Evolutionary conservation across 2,113 vertebrate species (phyloP).

Genomic region (Capra hircus): DNA sequence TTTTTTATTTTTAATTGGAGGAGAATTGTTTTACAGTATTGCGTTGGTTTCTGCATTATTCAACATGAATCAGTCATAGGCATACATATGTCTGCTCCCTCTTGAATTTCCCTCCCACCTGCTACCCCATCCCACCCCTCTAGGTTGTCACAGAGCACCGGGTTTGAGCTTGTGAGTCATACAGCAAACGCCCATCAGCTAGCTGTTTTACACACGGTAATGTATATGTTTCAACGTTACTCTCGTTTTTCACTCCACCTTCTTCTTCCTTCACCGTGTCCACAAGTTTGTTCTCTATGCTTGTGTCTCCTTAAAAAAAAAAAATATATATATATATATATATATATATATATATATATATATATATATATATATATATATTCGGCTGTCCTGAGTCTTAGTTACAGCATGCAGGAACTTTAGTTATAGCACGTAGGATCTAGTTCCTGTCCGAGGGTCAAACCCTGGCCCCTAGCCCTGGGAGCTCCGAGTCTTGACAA

Average conservation of each 20-base stretch:
- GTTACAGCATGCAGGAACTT: neutral
- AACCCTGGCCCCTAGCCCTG: neutral
- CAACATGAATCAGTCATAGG: neutral
- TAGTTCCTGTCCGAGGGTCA: neutral
- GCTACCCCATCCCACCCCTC: neutral
- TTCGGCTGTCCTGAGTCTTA: neutral
- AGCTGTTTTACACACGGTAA: neutral
- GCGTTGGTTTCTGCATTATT: neutral
- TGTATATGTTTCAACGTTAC: neutral
- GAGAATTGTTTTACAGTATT: neutral
- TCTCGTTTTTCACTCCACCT: neutral
- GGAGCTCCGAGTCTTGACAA: neutral
- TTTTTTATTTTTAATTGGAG: neutral
- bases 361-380: too few relatives aligned
- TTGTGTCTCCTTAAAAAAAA: neutral
- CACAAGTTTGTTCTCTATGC: neutral
- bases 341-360: too few relatives aligned
- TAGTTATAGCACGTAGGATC: neutral
- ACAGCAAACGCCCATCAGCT: neutral
- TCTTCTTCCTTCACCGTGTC: neutral
- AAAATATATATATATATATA: neutral
- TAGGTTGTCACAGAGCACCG: neutral
- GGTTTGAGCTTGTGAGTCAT: neutral
- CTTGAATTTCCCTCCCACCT: neutral
- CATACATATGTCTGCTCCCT: neutral